Evolutionary conservation across 2,888 invertebrate species (phyloP), one percentile per base, ranked within the genome.

Genomic region (Tiliacea aurago): DNA sequence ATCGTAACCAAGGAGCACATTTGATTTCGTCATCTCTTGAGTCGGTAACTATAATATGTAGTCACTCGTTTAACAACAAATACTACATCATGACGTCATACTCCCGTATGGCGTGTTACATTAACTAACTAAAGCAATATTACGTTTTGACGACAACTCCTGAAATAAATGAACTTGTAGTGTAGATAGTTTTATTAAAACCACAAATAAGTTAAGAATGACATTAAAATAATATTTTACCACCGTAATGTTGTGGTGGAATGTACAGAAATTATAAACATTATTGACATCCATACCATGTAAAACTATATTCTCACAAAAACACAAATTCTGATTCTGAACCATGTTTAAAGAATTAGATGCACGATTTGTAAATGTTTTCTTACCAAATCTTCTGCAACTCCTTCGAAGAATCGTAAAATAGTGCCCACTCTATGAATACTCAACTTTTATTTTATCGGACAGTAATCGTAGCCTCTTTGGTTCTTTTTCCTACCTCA

Each of bases 51-150:
- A 23, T 37, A 37, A 20, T 37, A 45, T 66, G 47, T 23, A 47
- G 69, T 69, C 37, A 69, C 15, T 23, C 47, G 23, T 37, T 20
- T 28, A 41, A 47, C 69, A 69, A 69, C 33, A 69, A 69, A 49
- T 49, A 37, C 43, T 66, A 37, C 37, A 37, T 37, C 37, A 23
- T 55, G 3, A 37, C 47, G 69, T 37, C 37, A 69, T 49, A 23
- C 18, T 18, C 37, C 37, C 1, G 37, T 6, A 23, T 69, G 68
- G 33, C 68, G 45, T 45, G 23, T n/a, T n/a, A n/a, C n/a, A n/a
- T n/a, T n/a, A n/a, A n/a, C n/a, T n/a, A n/a, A n/a, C n/a, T n/a
- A n/a, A 43, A 43, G 43, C 10, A 7, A 10, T 6, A 49, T n/a
- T 11, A 37, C 13, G 13, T 67, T 18, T 3, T 37, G 20, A 37